These are phyloP conservation scores for Cephus spinipes DNA, from an alignment of 2,888 invertebrate genomes.

Conservation along the genomic window DNA sequence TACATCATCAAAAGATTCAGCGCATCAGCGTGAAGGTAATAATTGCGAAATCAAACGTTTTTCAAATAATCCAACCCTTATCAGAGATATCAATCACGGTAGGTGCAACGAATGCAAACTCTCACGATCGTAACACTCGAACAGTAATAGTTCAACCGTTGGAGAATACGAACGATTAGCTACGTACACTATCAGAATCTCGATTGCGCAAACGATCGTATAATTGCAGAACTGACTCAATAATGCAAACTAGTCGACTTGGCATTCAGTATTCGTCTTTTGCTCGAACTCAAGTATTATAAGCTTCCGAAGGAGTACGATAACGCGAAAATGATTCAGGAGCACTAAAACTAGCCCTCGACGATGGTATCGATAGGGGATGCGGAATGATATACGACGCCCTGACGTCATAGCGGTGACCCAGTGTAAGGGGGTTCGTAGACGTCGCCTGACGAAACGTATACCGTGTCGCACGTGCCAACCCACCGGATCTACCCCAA, in stretches of 20 bases:
- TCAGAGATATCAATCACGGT: background rate
- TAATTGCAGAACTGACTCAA: background rate
- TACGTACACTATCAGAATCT: background rate
- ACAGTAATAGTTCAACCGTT: background rate
- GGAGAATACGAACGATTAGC: background rate
- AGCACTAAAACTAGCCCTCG: background rate
- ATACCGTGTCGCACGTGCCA: slow-evolving; percentile 7
- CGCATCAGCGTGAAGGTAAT: too few species aligned
- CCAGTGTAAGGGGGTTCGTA: background rate
- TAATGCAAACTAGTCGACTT: background rate
- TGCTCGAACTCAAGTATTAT: background rate
- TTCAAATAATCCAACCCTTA: background rate
- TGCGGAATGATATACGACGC: background rate
- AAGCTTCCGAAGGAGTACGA: background rate
- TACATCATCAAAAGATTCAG: too few species aligned
- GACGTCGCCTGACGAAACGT: slow-evolving; percentile 2
- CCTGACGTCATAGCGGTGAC: background rate
- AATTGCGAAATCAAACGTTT: background rate
- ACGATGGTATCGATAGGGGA: background rate
- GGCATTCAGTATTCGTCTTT: background rate
- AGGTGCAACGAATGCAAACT: background rate
- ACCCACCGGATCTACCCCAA: background rate
- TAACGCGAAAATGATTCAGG: background rate
- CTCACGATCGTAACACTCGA: background rate
- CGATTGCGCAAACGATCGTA: background rate